phyloP scores from a whole-genome alignment of 1,140 invertebrate species.

The Mamestra configurata region DNA sequence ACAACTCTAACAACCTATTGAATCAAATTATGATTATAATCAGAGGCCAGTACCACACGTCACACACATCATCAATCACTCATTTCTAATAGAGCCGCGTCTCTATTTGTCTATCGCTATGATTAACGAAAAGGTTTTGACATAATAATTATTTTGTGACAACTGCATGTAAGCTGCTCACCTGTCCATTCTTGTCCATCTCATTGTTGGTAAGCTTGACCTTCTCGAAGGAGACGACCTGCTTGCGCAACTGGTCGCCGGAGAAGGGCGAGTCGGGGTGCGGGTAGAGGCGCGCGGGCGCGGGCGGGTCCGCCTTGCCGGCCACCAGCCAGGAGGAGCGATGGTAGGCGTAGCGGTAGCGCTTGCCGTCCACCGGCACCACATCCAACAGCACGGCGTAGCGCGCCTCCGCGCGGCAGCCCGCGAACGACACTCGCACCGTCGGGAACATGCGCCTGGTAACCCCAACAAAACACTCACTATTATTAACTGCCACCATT shows the following conservation, averaged over 20 bases:
- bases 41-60: conserved; percentile 17
- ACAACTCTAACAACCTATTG: conserved; percentile 47
- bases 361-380: conserved; percentile 98
- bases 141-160: conserved; percentile 20
- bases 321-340: conserved; percentile 99
- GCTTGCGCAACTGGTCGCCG: conserved; percentile 98
- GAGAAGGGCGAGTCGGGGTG: conserved; percentile 99
- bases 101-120: conserved; percentile 26
- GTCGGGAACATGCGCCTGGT: conserved; percentile 99
- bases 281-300: conserved; percentile 96
- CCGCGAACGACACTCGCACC: conserved; percentile 96
- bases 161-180: conserved; percentile 90
- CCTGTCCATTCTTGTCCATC: conserved; percentile 99
- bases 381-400: conserved; percentile 99
- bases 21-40: conserved; percentile 53
- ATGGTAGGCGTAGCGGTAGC: conserved; percentile 99
- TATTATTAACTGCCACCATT: conserved; percentile 27
- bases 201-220: conserved; percentile 99
- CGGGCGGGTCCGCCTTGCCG: conserved; percentile 99
- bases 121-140: conserved; percentile 15
- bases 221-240: conserved; percentile 99
- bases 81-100: conserved; percentile 26
- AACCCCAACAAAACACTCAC: conserved; percentile 33
- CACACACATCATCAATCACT: conserved; percentile 43
- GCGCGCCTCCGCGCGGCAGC: conserved; percentile 90